Conservation (phyloP, 1,140 invertebrate genomes). For the Ips nitidus region DNA sequence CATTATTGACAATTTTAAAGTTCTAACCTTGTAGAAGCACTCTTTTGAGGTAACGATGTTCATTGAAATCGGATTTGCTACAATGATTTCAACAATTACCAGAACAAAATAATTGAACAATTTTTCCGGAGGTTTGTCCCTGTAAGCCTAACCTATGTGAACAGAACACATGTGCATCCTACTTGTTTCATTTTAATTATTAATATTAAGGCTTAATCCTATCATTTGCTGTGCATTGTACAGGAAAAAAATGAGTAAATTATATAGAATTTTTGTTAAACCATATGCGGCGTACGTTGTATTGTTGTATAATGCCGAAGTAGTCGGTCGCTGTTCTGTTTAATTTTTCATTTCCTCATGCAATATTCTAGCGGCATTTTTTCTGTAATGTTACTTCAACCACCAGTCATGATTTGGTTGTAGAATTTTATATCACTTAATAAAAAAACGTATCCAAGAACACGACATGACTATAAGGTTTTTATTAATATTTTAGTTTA, state of each 20-base stretch:
- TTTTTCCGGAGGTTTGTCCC: slow-evolving; percentile 31
- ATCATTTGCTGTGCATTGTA: slow-evolving; percentile 49
- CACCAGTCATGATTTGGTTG: too few species aligned
- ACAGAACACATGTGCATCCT: slow-evolving; percentile 47
- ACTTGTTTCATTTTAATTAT: slow-evolving; percentile 48
- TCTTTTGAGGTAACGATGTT: not conserved
- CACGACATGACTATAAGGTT: too few species aligned
- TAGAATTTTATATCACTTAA: too few species aligned
- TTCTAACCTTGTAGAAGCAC: too few species aligned
- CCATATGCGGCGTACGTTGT: slow-evolving; percentile 45
- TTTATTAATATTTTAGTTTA: too few species aligned
- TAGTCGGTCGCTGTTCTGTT: slow-evolving; percentile 20
- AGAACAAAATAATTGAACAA: slow-evolving; percentile 31
- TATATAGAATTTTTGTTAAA: slow-evolving; percentile 49
- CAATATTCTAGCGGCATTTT: slow-evolving; percentile 17
- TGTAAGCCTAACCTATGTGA: slow-evolving; percentile 43
- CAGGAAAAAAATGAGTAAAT: slow-evolving; percentile 47
- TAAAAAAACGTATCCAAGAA: too few species aligned
- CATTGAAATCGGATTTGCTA: slow-evolving; percentile 23
- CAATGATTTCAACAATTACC: slow-evolving; percentile 12
- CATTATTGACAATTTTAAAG: too few species aligned
- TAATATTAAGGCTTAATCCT: slow-evolving; percentile 46
- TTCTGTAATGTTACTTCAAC: too few species aligned
- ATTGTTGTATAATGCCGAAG: slow-evolving; percentile 41
- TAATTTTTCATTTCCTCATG: slow-evolving; percentile 31